Base-by-base conservation (phyloP, 1,140 invertebrate species). In the Rhysida immarginata region DNA sequence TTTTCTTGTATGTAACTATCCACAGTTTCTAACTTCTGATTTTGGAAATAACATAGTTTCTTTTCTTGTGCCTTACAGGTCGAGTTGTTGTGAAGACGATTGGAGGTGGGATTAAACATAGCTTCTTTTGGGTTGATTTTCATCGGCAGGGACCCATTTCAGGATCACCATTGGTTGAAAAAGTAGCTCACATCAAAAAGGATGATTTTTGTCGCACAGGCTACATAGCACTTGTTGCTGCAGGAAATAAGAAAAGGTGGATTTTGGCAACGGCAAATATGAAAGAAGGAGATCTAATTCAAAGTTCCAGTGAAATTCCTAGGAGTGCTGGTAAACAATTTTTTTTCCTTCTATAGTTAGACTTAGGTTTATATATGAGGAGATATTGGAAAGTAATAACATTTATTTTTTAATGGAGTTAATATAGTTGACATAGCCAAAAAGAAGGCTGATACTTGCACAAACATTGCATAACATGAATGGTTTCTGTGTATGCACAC, bases 101-200 rank as follows among this genome's bases (percentile, higher is more conserved):
- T 58, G 95, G 95, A 27, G 94, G 94, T 29, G 96, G 95, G 21
- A 81, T 90, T 24, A 96, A 95, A 70, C 84, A 89, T 59, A 85
- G 88, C 64, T 96, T 83, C 68, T 86, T 92, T 62, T 96, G 93
- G 92, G 79, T 97, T 43, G 78, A 92, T 59, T 88, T 81, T 77
- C 72, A 80, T 16, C 72, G 93, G 60, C 75, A 79, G 60, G 87
- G 87, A 1, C 89, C 88, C 0, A 74, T 20, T 20, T 62, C 69
- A 45, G 69, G 67, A 1, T 58, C 60, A n/a, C 61, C 68, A 2
- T 46, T 69, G 14, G 68, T 68, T 16, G 74, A 76, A 57, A 66
- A 65, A 60, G 71, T 77, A 0, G 70, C 91, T 3, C 56, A 63
- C 59, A 68, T 88, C 18, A n/a, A n/a, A n/a, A 72, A 79, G 60